Percentiles rank a stretch among this genome's conserved stretches.
Evolutionary conservation across 30 jellyfish, hydroid and myxozoan genomes (phyloP).

Genomic region (Hydra vulgaris): DNA sequence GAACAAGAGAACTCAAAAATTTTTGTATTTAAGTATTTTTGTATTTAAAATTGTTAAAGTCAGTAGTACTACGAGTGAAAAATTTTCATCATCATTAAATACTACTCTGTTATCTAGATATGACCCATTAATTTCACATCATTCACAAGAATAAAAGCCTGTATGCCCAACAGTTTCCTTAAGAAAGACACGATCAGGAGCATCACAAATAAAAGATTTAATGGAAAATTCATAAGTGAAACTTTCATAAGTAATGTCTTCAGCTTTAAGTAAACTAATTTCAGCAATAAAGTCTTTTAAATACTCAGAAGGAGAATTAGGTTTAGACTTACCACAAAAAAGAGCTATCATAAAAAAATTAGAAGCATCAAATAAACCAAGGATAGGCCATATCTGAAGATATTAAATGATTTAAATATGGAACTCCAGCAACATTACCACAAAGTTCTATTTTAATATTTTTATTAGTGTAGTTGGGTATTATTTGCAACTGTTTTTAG

Average conservation of each 20-base stretch:
- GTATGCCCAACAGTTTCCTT: neutral
- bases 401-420: neutral
- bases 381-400: neutral
- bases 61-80: neutral
- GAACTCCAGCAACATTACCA: neutral
- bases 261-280: neutral
- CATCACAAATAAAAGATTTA: neutral
- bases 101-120: neutral
- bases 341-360: neutral
- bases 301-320: neutral
- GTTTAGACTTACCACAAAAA: slow-evolving; percentile 3
- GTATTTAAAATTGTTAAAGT: neutral
- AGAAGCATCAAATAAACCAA: neutral
- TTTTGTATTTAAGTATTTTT: neutral
- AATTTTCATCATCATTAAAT: neutral
- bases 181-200: neutral
- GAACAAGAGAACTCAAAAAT: neutral
- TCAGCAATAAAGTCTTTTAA: neutral
- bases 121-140: neutral
- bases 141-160: neutral
- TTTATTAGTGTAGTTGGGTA: neutral
- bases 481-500: neutral
- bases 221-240: neutral
- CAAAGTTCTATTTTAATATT: neutral
- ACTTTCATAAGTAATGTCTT: neutral